Evolutionary conservation across 2,113 vertebrate genomes (phyloP).

Genomic region (Spea multiplicata): DNA sequence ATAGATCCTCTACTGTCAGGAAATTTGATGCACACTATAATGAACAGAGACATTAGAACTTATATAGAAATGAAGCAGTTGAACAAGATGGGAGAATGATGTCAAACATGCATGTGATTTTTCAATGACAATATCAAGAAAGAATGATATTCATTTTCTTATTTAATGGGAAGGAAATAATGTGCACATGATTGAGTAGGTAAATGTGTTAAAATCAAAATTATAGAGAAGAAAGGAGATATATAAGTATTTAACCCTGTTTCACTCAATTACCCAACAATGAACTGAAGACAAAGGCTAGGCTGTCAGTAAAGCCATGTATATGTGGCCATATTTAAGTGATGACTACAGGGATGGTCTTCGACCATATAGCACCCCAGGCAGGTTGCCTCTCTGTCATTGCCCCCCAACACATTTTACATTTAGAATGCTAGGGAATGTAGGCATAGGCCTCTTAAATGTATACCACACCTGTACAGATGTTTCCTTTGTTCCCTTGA

Average conservation of each 20-base stretch:
- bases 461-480: no score
- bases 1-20: not conserved
- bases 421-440: no score
- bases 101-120: slow-evolving; percentile 45
- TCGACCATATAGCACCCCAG: no score
- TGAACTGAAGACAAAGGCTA: slow-evolving; percentile 1
- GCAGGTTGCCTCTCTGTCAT: no score
- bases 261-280: slow-evolving; percentile 1
- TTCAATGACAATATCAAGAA: slow-evolving; percentile 44
- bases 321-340: not conserved
- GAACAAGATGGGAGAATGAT: slow-evolving; percentile 23
- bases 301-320: not conserved
- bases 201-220: slow-evolving; percentile 42
- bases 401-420: no score
- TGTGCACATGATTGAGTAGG: slow-evolving; percentile 43
- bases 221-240: slow-evolving; percentile 39
- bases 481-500: no score
- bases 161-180: slow-evolving; percentile 47
- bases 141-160: slow-evolving; percentile 43
- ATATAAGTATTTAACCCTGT: slow-evolving; percentile 27
- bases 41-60: slow-evolving; percentile 19
- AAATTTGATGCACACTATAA: not conserved
- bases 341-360: no score
- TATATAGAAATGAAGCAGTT: slow-evolving; percentile 31
- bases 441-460: no score